A percentile compares a stretch with the other conserved stretches of the same genome.
These are phyloP conservation scores for Drosophila pseudotakahashii DNA, from an alignment of 2,888 invertebrate genomes.

Conservation along the genomic window DNA sequence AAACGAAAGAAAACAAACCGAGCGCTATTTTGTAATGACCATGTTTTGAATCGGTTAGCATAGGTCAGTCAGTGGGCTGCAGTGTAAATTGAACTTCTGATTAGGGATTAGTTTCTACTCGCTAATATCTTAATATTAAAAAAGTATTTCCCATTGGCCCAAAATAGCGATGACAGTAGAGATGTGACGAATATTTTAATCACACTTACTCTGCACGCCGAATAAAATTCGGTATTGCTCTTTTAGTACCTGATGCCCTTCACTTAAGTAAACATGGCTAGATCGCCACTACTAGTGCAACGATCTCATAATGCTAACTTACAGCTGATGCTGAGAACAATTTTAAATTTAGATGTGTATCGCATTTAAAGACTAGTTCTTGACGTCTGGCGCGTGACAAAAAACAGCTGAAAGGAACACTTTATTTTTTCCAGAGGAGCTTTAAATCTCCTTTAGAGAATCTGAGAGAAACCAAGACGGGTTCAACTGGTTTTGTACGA, in stretches of 20 bases:
- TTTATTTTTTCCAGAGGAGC: slow-evolving; percentile 3
- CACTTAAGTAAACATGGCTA: neutral
- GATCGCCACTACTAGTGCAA: too few relatives aligned
- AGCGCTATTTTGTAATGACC: slow-evolving; percentile 65
- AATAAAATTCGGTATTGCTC: neutral
- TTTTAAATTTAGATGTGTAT: neutral
- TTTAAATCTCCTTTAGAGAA: slow-evolving; percentile 29
- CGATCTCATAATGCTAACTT: neutral
- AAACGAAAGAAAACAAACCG: slow-evolving; percentile 5
- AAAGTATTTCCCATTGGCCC: too few relatives aligned
- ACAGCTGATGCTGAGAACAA: neutral
- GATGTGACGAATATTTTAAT: too few relatives aligned
- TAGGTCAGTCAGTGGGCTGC: slow-evolving; percentile 63
- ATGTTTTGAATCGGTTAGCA: slow-evolving; percentile 67
- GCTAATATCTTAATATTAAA: too few relatives aligned
- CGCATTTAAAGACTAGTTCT: neutral
- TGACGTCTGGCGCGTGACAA: neutral
- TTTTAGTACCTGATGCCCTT: neutral
- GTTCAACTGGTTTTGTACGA: slow-evolving; percentile 34
- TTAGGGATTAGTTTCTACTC: neutral
- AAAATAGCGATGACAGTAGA: too few relatives aligned
- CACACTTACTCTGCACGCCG: too few relatives aligned
- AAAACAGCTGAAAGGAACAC: slow-evolving; percentile 12
- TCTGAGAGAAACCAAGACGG: slow-evolving; percentile 12
- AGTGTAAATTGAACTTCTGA: slow-evolving; percentile 1